Conservation (phyloP, 2,113 vertebrate genomes). For the Triplophysa dalaica region DNA sequence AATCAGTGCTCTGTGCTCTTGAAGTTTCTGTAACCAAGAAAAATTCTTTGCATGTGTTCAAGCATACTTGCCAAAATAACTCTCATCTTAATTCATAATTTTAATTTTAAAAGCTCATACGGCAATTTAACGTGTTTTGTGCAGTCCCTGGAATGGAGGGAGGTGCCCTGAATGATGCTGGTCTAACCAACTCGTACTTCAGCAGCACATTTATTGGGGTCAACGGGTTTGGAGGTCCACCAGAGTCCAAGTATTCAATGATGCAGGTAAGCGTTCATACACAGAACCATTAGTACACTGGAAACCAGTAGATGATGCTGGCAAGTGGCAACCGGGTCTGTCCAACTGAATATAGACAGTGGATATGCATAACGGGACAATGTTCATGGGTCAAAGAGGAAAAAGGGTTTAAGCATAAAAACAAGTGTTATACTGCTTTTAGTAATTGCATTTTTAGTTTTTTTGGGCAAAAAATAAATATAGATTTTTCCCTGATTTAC, state of each 20-base stretch:
- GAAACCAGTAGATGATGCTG: not conserved
- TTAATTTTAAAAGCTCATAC: not conserved
- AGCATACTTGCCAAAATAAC: no score
- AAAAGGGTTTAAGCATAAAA: no score
- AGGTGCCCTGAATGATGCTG: constrained; percentile 84
- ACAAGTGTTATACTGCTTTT: no score
- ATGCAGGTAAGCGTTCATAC: constrained; percentile 86
- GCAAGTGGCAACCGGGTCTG: not conserved
- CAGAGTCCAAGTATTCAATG: constrained; percentile 95
- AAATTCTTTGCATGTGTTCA: no score
- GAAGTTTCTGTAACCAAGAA: no score
- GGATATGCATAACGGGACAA: no score
- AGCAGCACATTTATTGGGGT: constrained; percentile 99
- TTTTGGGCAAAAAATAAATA: not conserved
- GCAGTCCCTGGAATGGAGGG: constrained; percentile 94
- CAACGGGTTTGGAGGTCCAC: constrained; percentile 97
- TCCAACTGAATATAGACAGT: not conserved
- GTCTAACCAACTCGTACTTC: constrained; percentile 98
- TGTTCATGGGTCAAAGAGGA: no score
- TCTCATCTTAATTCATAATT: not conserved
- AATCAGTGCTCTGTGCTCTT: no score
- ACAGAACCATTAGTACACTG: not conserved
- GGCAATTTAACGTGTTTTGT: not conserved
- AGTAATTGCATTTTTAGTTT: not conserved
- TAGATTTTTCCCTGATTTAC: no score